phyloP scores from a whole-genome alignment of 1,140 invertebrate genomes.

The Triops longicaudatus region DNA sequence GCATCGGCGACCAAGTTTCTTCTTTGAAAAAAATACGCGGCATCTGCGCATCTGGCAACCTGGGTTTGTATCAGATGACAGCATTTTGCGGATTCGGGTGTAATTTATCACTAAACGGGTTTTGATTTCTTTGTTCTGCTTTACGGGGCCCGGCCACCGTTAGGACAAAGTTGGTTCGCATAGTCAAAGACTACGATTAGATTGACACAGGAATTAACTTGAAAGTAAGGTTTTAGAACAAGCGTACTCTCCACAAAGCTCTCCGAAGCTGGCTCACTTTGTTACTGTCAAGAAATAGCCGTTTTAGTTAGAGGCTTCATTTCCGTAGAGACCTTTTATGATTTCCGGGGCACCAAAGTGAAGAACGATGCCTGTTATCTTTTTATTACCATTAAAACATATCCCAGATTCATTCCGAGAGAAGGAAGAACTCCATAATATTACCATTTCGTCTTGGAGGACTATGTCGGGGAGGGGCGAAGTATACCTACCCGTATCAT shows the following conservation, averaged over 20 bases:
- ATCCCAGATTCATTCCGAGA: too few species aligned
- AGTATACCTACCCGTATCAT: not conserved
- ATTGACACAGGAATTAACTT: not conserved
- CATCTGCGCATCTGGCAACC: not conserved
- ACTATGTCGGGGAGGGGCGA: too few species aligned
- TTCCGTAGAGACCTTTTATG: not conserved
- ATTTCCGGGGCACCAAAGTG: not conserved
- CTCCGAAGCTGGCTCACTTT: not conserved
- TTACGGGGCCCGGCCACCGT: not conserved
- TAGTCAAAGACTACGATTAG: not conserved
- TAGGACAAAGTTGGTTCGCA: not conserved
- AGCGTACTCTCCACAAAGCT: not conserved
- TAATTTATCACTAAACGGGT: constrained; percentile 12
- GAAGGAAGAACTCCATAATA: too few species aligned
- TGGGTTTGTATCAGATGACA: not conserved
- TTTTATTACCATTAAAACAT: not conserved
- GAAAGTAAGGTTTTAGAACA: not conserved
- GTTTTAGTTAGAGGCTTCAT: not conserved
- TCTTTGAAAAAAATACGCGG: not conserved
- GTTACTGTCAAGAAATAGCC: not conserved
- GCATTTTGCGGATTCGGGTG: not conserved
- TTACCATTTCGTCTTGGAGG: too few species aligned
- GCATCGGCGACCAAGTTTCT: not conserved
- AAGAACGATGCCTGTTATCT: not conserved
- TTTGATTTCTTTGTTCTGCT: not conserved